Conservation (phyloP, 2,113 vertebrate genomes). For the Petaurus breviceps region DNA sequence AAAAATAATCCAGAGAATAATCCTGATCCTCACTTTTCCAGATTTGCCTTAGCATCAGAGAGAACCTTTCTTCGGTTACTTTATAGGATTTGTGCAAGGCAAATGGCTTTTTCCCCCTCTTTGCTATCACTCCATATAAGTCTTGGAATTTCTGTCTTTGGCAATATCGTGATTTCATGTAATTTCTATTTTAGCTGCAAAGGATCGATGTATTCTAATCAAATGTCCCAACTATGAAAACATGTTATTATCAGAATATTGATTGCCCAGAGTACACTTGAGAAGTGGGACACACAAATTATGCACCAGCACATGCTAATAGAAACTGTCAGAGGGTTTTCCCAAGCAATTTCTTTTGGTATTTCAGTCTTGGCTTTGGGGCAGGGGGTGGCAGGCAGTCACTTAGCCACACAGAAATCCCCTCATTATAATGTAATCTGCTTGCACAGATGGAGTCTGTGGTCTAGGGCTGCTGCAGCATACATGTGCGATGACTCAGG, state of each 20-base stretch:
- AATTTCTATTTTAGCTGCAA: not conserved
- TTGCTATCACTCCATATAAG: not conserved
- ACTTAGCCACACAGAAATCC: not conserved
- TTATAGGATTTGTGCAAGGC: not conserved
- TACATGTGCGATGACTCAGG: not conserved
- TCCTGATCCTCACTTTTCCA: not conserved
- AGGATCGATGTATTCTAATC: not conserved
- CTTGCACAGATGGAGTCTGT: not conserved
- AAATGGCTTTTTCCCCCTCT: not conserved
- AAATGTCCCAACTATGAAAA: not conserved
- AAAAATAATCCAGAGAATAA: not conserved
- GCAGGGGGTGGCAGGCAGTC: not conserved
- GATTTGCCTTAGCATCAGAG: not conserved
- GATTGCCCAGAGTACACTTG: not conserved
- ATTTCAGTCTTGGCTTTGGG: not conserved
- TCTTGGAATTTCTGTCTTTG: not conserved
- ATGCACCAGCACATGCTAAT: not conserved
- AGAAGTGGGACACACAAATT: not conserved
- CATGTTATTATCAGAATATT: constrained; percentile 5
- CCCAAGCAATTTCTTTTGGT: too few species aligned
- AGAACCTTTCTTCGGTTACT: not conserved
- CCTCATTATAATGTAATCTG: not conserved
- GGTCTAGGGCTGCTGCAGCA: not conserved
- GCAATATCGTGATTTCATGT: not conserved
- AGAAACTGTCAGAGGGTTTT: not conserved